Evolutionary conservation across 1,140 invertebrate species (phyloP), one percentile per base, ranked within the genome.

Genomic region (Apocrypta bakeri): DNA sequence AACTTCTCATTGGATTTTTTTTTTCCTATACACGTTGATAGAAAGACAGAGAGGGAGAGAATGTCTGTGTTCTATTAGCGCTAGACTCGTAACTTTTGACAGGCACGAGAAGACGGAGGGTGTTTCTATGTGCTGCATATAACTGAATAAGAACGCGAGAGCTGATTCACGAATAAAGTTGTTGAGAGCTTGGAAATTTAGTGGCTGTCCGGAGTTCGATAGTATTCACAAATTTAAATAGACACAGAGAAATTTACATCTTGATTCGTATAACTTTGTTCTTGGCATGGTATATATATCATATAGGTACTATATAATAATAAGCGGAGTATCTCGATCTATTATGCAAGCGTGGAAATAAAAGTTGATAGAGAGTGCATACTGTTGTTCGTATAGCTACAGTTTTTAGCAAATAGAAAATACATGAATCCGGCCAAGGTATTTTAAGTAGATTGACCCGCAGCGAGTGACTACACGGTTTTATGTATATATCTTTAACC

Each of bases 371-470:
- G 25, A 37, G 27, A 12, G 68, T 2, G 48, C 21, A 7, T 7
- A 21, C 48, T 11, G 12, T 17, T 48, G 48, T 1, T 4, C 40
- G 11, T 42, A 42, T n/a, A n/a, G n/a, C n/a, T n/a, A 68, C 9
- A 40, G 40, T 69, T n/a, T 12, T 68, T 56, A 61, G 42, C n/a
- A 61, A 73, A 80, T 63, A 33, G 42, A 73, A 73, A 72, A 72
- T 40, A 29, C 12, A 12, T 14, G 79, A 73, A 64, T 24, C n/a
- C 48, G 9, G 42, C 29, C 40, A 72, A 73, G 79, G 71, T 74
- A 64, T 74, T 64, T 74, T 29, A 66, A 74, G 56, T 42, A 81
- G 79, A 74, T 81, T 66, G 79, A 68, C 56, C 61, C 31, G 12
- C 11, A n/a, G 25, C 1, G 25, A 2, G n/a, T 56, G 7, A 56